phyloP scores from a whole-genome alignment of 2,113 vertebrate species.

The Saguinus midas region DNA sequence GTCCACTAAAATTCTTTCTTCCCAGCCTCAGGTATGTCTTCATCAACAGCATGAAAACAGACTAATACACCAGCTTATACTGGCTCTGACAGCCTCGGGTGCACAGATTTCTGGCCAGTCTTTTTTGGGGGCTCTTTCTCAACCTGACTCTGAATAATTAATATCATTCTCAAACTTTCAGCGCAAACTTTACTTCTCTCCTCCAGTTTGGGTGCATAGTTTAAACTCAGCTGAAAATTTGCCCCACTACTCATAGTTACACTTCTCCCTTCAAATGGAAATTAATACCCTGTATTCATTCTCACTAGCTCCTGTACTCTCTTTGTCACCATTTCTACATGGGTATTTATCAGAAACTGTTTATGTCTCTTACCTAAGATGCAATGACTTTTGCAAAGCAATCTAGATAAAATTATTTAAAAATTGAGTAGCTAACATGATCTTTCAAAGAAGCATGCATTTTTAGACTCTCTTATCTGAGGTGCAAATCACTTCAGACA shows the following conservation, averaged over 20 bases:
- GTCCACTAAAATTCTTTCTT: no score
- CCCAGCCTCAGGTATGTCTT: no score
- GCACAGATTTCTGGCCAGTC: not conserved
- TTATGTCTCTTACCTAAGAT: fast-evolving
- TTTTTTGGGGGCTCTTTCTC: not conserved
- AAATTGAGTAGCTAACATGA: not conserved
- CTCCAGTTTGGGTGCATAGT: no score
- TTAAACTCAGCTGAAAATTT: not conserved
- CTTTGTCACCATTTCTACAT: no score
- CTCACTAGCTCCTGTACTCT: no score
- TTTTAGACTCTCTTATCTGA: not conserved
- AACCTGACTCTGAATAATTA: not conserved
- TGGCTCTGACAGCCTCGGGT: no score
- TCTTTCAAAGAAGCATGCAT: not conserved
- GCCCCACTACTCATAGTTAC: not conserved
- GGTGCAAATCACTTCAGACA: not conserved
- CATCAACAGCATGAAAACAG: no score
- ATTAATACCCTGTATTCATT: no score
- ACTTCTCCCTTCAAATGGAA: not conserved
- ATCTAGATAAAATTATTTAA: not conserved
- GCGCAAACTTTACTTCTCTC: not conserved
- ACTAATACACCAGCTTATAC: not conserved
- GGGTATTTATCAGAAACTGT: not conserved
- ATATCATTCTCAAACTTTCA: not conserved
- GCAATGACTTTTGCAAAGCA: not conserved